Evolutionary conservation across 2,888 invertebrate species (phyloP).

Genomic region (Dynastes grantii): DNA sequence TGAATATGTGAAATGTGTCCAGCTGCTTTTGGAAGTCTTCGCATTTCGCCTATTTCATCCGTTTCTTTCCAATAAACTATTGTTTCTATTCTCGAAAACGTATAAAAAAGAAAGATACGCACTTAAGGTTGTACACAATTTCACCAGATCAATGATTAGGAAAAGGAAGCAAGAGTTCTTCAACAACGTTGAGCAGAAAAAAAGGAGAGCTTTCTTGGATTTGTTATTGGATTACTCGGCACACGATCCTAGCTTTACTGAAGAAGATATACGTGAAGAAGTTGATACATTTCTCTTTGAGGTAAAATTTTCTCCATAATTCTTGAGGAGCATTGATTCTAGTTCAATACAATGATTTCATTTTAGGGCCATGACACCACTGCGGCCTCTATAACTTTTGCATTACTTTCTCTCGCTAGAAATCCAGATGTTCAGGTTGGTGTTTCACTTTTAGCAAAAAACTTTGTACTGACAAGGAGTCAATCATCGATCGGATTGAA

Average conservation of each 20-base stretch:
- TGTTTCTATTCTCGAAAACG: conserved; percentile 72
- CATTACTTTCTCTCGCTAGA: conserved; percentile 66
- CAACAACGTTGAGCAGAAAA: conserved; percentile 64
- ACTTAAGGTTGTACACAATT: conserved; percentile 72
- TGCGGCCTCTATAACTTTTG: conserved; percentile 67
- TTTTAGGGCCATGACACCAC: conserved; percentile 68
- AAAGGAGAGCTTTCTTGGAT: conserved; percentile 78
- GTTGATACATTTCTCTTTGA: conserved; percentile 82
- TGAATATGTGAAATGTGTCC: conserved; percentile 81
- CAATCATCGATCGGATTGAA: too few relatives aligned
- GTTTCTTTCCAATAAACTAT: conserved; percentile 71
- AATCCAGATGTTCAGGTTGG: conserved; percentile 65
- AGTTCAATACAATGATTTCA: background rate
- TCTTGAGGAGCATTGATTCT: conserved; percentile 45
- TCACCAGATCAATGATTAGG: conserved; percentile 74
- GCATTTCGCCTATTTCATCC: conserved; percentile 63
- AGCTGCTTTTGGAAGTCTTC: conserved; percentile 66
- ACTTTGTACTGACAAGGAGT: too few relatives aligned
- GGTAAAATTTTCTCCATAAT: conserved; percentile 62
- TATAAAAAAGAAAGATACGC: conserved; percentile 74
- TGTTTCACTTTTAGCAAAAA: conserved; percentile 36
- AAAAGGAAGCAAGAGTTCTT: conserved; percentile 65
- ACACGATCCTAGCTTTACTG: conserved; percentile 73
- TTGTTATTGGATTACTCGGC: conserved; percentile 75
- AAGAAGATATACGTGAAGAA: conserved; percentile 76